phyloP scores from a whole-genome alignment of 2,113 vertebrate genomes.

The Lepisosteus oculatus region DNA sequence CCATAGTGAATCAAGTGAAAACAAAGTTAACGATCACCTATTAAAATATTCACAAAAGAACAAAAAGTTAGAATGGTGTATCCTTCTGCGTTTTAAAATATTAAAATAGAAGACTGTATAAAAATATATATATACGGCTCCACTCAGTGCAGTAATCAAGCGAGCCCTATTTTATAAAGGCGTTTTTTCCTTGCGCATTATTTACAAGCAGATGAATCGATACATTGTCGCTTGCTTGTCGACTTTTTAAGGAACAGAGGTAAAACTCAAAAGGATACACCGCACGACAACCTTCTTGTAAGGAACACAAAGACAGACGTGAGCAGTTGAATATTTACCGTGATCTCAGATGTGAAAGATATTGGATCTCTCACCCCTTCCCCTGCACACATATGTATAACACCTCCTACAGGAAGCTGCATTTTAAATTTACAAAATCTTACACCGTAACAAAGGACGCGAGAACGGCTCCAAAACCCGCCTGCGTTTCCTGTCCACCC shows the following conservation, averaged over 20 bases:
- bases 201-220: constrained; percentile 33
- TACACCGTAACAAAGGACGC: neutral
- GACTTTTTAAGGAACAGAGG: constrained; percentile 4
- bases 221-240: neutral
- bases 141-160: constrained; percentile 38
- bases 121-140: constrained; percentile 48
- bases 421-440: neutral
- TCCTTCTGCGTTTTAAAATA: constrained; percentile 10
- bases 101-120: constrained; percentile 45
- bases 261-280: constrained; percentile 10
- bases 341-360: neutral
- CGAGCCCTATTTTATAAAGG: constrained; percentile 36
- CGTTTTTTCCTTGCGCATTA: constrained; percentile 18
- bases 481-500: neutral
- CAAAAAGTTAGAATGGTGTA: constrained; percentile 12
- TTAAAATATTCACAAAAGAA: constrained; percentile 13
- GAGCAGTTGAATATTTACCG: neutral
- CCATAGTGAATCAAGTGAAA: constrained; percentile 1
- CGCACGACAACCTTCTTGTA: neutral
- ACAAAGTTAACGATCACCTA: constrained; percentile 9
- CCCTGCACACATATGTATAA: no score
- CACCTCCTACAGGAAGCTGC: no score
- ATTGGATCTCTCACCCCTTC: no score
- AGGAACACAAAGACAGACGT: neutral
- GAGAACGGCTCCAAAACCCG: neutral